These are phyloP conservation scores for Tychaedon coryphoeus DNA, from an alignment of 2,113 vertebrate genomes.

Conservation along the genomic window DNA sequence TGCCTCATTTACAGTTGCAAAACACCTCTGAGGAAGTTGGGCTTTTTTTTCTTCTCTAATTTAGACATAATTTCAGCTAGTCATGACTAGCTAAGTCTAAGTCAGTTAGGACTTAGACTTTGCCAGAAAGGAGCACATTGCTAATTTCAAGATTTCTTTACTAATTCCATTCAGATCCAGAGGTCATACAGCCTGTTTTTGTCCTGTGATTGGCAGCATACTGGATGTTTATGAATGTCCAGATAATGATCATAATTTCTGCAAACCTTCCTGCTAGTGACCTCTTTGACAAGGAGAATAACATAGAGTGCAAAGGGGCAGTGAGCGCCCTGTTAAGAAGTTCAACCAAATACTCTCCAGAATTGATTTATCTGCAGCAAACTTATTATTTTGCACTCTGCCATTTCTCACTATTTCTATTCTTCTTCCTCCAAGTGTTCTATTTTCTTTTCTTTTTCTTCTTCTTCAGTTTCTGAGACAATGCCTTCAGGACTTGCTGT, in stretches of 20 bases:
- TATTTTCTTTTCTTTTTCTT: neutral
- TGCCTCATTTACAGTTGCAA: neutral
- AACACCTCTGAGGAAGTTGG: neutral
- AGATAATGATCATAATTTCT: neutral
- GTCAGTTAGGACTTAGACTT: neutral
- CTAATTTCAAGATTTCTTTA: neutral
- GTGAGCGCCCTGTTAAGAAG: neutral
- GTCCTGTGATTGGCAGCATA: neutral
- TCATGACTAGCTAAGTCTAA: neutral
- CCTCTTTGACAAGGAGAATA: neutral
- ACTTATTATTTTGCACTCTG: neutral
- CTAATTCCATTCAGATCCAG: neutral
- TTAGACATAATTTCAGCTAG: neutral
- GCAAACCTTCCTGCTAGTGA: neutral
- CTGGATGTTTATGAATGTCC: neutral
- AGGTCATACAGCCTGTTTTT: neutral
- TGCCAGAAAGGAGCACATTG: neutral
- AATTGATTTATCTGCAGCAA: neutral
- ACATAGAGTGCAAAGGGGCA: neutral
- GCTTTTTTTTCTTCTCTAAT: neutral
- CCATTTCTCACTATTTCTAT: neutral
- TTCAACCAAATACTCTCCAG: neutral
- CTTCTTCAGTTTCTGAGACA: neutral
- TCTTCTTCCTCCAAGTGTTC: neutral
- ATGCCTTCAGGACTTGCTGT: neutral